These are phyloP conservation scores for Irena cyanogastra DNA, from an alignment of 2,113 vertebrate species.

Conservation along the genomic window DNA sequence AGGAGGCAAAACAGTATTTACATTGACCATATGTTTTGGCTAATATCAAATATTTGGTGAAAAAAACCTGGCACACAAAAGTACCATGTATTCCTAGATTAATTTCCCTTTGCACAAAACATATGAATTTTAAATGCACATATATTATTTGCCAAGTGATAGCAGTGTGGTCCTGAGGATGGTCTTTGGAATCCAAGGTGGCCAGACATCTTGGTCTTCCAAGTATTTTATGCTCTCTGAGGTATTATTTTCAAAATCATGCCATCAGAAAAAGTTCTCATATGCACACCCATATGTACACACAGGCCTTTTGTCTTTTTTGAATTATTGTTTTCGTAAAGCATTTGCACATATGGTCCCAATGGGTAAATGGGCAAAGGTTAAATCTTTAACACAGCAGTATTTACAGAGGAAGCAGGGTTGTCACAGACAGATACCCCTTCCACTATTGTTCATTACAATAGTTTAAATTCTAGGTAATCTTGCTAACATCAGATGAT, in stretches of 20 bases:
- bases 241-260: background rate
- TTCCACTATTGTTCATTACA: background rate
- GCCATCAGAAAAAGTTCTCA: background rate
- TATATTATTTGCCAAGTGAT: background rate
- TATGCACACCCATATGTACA: background rate
- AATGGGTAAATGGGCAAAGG: slow-evolving; percentile 27
- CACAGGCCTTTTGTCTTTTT: slow-evolving; percentile 23
- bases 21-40: background rate
- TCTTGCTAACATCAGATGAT: background rate
- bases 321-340: slow-evolving; percentile 43
- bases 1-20: background rate
- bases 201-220: background rate
- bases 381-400: slow-evolving; percentile 17
- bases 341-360: slow-evolving; percentile 40
- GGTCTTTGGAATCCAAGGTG: background rate
- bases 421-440: background rate
- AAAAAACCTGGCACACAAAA: background rate
- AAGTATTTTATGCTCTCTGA: background rate
- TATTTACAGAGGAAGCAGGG: slow-evolving; percentile 21
- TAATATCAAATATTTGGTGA: background rate
- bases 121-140: background rate
- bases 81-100: background rate
- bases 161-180: background rate
- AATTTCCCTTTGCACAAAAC: background rate
- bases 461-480: background rate